phyloP scores from a whole-genome alignment of 2,888 invertebrate species.

The Stenodema calcarata region DNA sequence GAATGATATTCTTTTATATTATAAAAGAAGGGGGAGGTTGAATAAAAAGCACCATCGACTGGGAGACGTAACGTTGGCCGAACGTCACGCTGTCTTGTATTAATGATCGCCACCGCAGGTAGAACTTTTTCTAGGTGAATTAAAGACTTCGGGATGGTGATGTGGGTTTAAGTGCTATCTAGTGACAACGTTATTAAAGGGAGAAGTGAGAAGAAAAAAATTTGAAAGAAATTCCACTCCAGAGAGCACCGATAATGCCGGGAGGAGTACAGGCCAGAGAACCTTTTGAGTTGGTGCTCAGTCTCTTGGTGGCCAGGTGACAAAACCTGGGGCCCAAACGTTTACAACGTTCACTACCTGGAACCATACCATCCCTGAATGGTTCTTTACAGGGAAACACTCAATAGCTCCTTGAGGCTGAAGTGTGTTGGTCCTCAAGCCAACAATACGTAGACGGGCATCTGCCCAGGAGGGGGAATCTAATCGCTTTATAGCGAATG shows the following conservation, averaged over 20 bases:
- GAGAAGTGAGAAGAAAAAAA: neutral
- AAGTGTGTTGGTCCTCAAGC: neutral
- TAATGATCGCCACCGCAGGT: neutral
- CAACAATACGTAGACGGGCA: neutral
- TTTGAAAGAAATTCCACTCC: conserved; percentile 18
- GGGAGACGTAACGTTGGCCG: neutral
- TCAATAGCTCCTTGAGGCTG: neutral
- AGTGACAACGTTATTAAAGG: conserved; percentile 38
- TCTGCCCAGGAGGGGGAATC: neutral
- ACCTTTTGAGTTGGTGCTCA: neutral
- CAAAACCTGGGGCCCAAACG: neutral
- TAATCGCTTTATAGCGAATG: neutral
- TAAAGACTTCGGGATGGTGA: neutral
- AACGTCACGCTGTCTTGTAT: neutral
- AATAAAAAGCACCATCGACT: no score
- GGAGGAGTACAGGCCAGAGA: neutral
- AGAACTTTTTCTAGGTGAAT: neutral
- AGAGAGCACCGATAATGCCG: neutral
- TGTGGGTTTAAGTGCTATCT: conserved; percentile 17
- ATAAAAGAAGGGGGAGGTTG: neutral
- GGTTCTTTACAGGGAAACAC: neutral
- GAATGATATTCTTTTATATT: no score
- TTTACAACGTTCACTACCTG: conserved; percentile 1
- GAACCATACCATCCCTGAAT: neutral
- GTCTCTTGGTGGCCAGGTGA: neutral